Base-by-base conservation (phyloP, 2,797 vertebrate genomes). In the Acipenser ruthenus region DNA sequence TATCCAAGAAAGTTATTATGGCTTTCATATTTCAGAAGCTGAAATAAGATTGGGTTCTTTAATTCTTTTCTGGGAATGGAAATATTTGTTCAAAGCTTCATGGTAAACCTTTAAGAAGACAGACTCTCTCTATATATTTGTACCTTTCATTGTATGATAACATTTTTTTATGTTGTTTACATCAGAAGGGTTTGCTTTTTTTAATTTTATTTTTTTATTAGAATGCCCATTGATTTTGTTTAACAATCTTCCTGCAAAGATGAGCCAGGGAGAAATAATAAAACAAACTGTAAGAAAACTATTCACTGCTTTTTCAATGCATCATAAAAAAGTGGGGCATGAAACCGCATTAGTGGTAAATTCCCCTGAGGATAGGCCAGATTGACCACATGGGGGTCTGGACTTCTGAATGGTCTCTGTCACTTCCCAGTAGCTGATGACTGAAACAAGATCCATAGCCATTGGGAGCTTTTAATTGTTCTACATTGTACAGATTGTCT, bases 251-350 rank as follows among this genome's bases (percentile, higher is more conserved):
- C 80, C 70, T 70, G 73, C 84, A 84, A 84, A 83, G 85, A 82
- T 78, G 81, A 82, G 80, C 81, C 83, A 80, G 83, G 78, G 64
- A 80, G 77, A 37, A 37, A 37, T 37, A 74, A 55, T 55, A 55
- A 55, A 55, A 55, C 53, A 55, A 55, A 55, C 53, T 55, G 7
- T 8, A 55, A 66, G 66, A 62, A 74, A 79, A 68, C 75, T 74
- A 88, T 85, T 86, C 77, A 83, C 89, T 90, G 90, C 71, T 84
- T 62, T 18, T 50, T 71, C 72, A 85, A 85, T 79, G 78, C 77
- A 86, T 86, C 77, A 80, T 83, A 84, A 89, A 88, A 94, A 88
- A 94, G 89, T 93, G 88, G 92, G 87, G 88, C 92, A 92, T 79
- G 79, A 91, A 89, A 86, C 86, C 84, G 83, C 86, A 89, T 94